Evolutionary conservation across 1,140 invertebrate species (phyloP).

Genomic region (Hypothenemus hampei): DNA sequence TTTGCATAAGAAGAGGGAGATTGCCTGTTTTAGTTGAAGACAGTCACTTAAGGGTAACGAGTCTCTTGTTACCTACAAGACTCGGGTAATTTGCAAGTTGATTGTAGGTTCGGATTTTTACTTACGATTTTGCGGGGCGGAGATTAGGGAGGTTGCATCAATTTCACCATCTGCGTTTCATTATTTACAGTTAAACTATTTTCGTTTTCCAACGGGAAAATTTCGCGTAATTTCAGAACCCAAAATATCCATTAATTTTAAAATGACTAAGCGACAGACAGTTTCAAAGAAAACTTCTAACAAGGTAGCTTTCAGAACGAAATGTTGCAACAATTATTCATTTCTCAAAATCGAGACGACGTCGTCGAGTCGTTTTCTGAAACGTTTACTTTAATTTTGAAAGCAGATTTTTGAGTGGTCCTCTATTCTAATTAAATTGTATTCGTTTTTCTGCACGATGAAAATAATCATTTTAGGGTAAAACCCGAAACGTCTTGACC

Average conservation of each 20-base stretch:
- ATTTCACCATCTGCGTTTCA: constrained; percentile 5
- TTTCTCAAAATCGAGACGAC: no score
- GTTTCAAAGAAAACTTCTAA: constrained; percentile 4
- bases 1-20: constrained; percentile 18
- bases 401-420: no score
- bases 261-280: constrained; percentile 1
- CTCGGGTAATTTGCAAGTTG: constrained; percentile 17
- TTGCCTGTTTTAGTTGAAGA: constrained; percentile 9
- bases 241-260: constrained; percentile 8
- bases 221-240: constrained; percentile 2
- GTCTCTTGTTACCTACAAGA: constrained; percentile 15
- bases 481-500: no score
- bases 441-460: no score
- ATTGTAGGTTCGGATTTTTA: constrained; percentile 13
- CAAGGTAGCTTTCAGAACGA: not conserved
- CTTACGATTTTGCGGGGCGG: no score
- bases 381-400: no score
- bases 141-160: no score
- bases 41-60: constrained; percentile 18
- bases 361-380: no score
- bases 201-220: not conserved
- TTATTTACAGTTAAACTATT: constrained; percentile 5
- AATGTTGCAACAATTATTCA: constrained; percentile 3
- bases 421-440: no score
- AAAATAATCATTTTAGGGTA: no score